Conservation (phyloP, 2,888 invertebrate species). For the Tyria jacobaeae region DNA sequence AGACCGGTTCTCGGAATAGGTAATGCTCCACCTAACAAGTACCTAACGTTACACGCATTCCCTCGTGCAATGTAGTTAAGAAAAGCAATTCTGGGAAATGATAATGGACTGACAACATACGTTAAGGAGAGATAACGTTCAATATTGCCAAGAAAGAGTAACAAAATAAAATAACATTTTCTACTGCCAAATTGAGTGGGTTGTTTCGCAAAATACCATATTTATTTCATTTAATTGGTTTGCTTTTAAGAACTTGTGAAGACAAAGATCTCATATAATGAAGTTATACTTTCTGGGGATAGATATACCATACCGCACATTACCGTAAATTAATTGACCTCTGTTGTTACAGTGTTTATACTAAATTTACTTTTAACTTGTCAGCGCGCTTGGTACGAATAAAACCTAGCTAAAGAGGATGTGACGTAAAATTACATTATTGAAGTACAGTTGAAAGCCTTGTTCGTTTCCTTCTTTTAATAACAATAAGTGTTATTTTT, state of each 20-base stretch:
- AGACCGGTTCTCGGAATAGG: constrained; percentile 20
- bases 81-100: constrained; percentile 42
- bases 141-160: constrained; percentile 29
- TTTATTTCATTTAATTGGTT: constrained; percentile 37
- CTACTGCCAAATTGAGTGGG: constrained; percentile 40
- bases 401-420: constrained; percentile 41
- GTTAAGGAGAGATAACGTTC: constrained; percentile 35
- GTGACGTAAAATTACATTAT: constrained; percentile 37
- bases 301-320: constrained; percentile 2
- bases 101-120: constrained; percentile 37
- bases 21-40: constrained; percentile 28
- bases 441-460: constrained; percentile 38
- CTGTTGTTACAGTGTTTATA: not conserved
- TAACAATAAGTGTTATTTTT: constrained; percentile 19
- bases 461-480: constrained; percentile 47
- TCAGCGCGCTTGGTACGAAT: not conserved
- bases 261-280: constrained; percentile 26
- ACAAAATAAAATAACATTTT: constrained; percentile 38
- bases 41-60: constrained; percentile 28
- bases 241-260: constrained; percentile 25
- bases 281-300: constrained; percentile 11
- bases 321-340: constrained; percentile 11
- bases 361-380: not conserved
- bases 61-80: constrained; percentile 31
- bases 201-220: constrained; percentile 41